phyloP scores from a whole-genome alignment of 37 sponge, comb jelly and placozoan species.

The Agelas oroides region DNA sequence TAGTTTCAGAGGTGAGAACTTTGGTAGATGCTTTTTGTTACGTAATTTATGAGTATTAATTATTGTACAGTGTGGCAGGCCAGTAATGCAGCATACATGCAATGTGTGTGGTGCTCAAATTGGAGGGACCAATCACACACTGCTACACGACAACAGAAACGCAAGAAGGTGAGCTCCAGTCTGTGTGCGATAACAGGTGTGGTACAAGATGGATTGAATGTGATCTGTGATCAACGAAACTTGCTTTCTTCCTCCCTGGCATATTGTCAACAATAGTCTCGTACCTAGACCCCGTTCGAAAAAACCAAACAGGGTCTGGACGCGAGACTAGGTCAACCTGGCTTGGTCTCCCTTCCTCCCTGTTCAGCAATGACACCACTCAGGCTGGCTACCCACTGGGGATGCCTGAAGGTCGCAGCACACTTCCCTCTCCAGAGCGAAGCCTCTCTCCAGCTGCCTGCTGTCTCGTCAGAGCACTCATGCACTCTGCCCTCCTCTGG shows the following conservation, averaged over 20 bases:
- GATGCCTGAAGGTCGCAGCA: conserved; percentile 15
- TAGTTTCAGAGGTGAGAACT: conserved; percentile 63
- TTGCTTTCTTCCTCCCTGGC: too few relatives aligned
- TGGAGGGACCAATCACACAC: conserved; percentile 54
- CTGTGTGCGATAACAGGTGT: too few relatives aligned
- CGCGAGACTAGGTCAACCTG: too few relatives aligned
- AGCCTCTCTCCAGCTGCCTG: conserved; percentile 53
- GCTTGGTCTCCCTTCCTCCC: not conserved
- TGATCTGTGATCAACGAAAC: too few relatives aligned
- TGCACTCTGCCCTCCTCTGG: conserved; percentile 80
- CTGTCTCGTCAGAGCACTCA: conserved; percentile 69
- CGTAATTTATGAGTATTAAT: not conserved
- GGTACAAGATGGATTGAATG: too few relatives aligned
- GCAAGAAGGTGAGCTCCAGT: conserved; percentile 66
- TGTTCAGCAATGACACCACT: conserved; percentile 55
- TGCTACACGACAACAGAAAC: conserved; percentile 20
- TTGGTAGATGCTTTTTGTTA: not conserved
- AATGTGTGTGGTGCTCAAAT: conserved; percentile 41
- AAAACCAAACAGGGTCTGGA: too few relatives aligned
- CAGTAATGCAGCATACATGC: conserved; percentile 39
- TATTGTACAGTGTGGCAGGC: conserved; percentile 51
- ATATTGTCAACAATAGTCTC: too few relatives aligned
- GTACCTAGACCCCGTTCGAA: too few relatives aligned
- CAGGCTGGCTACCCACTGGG: conserved; percentile 74
- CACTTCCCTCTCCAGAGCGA: conserved; percentile 60